Percentiles rank a stretch among this genome's conserved stretches.
Conservation (phyloP, 2,888 invertebrate genomes). For the Seira musarum region DNA sequence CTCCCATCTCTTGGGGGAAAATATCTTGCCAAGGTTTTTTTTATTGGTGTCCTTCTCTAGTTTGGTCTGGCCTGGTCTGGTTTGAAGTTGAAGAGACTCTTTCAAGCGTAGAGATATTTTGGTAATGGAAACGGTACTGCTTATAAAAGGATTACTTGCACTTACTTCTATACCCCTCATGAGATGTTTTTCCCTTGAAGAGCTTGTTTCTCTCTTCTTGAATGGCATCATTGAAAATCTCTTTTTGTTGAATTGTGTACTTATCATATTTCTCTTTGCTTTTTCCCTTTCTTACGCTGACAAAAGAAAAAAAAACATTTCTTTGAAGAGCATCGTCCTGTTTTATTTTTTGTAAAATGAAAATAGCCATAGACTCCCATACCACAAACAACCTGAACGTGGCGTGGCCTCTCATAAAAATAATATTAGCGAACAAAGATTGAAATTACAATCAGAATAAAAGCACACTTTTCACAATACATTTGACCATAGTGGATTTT, state of each 20-base stretch:
- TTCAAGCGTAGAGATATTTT: neutral
- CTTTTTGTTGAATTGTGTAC: neutral
- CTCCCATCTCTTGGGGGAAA: too few species aligned
- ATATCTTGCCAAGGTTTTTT: neutral
- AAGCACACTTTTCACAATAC: too few species aligned
- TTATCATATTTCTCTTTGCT: neutral
- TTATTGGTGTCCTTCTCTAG: neutral
- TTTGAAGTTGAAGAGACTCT: neutral
- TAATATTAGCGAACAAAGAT: neutral
- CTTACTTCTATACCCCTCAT: neutral
- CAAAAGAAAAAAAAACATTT: neutral
- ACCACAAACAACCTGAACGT: neutral
- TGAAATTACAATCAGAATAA: neutral
- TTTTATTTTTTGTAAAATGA: neutral
- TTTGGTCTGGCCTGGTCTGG: neutral
- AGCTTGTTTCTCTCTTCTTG: neutral
- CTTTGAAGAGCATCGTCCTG: too few species aligned
- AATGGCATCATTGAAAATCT: neutral
- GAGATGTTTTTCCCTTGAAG: neutral
- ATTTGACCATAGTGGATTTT: neutral
- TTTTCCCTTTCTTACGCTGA: neutral
- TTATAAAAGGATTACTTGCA: neutral
- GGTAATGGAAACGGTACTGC: neutral
- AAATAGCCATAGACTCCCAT: neutral
- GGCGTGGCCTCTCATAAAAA: constrained; percentile 2